Evolutionary conservation across 2,113 vertebrate species (phyloP), one percentile per base, ranked within the genome.

Genomic region (Nanger granti): DNA sequence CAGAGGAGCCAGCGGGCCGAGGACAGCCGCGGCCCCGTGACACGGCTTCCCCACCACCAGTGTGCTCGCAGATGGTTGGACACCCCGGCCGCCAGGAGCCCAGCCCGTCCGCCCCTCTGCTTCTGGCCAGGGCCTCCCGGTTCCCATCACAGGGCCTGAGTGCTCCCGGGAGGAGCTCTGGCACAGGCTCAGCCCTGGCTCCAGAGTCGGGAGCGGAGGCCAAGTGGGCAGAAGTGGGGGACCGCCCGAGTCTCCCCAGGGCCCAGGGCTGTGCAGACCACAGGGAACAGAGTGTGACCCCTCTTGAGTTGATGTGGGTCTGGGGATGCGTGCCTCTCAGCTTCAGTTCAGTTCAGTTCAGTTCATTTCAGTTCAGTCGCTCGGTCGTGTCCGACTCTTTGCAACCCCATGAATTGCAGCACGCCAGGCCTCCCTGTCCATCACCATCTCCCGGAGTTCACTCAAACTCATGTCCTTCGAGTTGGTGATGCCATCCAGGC

Each of bases 1-100:
- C 18, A 83, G 47, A 83, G 31, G 29, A 31, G 47, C 44, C 79
- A 1, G 79, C 0, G 37, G 41, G 24, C 17, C 5, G 29, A 29
- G 66, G 44, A 8, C 1, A 4, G 24, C 54, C 18, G 18, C 2
- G 0, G n/a, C 28, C 28, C n/a, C 28, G 13, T 31, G 55, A 47
- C 6, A 12, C 3, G 2, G 31, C 31, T 8, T n/a, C 82, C 10
- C 31, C 1, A 1, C 20, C 20, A 2, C 34, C 20, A 0, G 31
- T 1, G 5, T n/a, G 34, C 49, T 31, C 6, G 0, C 82, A 54
- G 11, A 84, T 2, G 0, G 49, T 7, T 10, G 18, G 49, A 54
- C 1, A 0, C 47, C 49, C 49, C 1, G 3, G 49, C 49, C 22
- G 34, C 49, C 49, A 14, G 82, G 82, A n/a, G 2, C 82, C 5